Evolutionary conservation across 2,888 invertebrate species (phyloP).

Genomic region (Polyommatus icarus): DNA sequence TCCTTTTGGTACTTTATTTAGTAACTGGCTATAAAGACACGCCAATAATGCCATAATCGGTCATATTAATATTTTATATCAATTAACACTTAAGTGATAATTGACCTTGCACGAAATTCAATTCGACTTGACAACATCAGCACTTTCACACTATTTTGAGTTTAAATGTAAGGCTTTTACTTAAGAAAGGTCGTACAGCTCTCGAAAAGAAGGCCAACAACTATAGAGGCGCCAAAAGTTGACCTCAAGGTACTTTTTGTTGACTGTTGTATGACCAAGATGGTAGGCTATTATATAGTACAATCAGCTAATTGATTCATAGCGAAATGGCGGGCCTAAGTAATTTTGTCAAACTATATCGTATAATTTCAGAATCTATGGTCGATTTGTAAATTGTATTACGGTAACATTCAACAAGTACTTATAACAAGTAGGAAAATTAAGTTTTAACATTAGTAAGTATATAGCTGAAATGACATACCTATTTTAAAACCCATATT

Average conservation of each 20-base stretch:
- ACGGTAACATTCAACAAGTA: too few relatives aligned
- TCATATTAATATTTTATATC: neutral
- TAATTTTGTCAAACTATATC: too few relatives aligned
- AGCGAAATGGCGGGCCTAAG: too few relatives aligned
- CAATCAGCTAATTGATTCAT: neutral
- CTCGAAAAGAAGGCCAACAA: neutral
- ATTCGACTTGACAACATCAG: neutral
- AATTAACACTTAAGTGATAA: neutral
- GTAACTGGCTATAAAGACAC: neutral
- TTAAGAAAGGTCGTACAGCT: neutral
- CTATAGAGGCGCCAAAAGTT: neutral
- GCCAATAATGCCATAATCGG: neutral
- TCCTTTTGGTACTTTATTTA: neutral
- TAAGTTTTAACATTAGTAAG: too few relatives aligned
- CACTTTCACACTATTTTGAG: neutral
- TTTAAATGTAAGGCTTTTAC: conserved; percentile 6
- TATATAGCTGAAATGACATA: too few relatives aligned
- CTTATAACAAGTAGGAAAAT: too few relatives aligned
- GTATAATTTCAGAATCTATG: too few relatives aligned
- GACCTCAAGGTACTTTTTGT: neutral
- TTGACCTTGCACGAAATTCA: neutral
- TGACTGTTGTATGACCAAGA: neutral
- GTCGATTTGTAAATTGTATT: too few relatives aligned
- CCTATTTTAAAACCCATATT: neutral
- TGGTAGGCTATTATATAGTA: neutral